Conservation (phyloP, 1,140 invertebrate genomes). For the Aphaenogaster floridana region DNA sequence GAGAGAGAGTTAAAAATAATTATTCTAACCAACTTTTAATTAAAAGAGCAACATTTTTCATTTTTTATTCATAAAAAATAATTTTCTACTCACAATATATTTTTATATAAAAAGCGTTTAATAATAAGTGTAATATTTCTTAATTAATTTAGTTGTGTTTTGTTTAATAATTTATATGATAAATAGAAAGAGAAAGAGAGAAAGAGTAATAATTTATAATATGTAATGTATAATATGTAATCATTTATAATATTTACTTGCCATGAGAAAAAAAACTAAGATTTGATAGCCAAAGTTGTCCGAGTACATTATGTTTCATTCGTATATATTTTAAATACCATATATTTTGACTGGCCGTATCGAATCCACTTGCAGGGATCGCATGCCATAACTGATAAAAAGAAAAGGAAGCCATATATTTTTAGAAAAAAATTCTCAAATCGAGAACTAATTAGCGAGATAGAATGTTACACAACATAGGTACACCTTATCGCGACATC, state of each 20-base stretch:
- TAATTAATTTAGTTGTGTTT: background rate
- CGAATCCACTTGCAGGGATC: too few species aligned
- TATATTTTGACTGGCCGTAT: too few species aligned
- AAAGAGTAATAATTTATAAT: background rate
- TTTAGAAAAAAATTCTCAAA: background rate
- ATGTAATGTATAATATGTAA: background rate
- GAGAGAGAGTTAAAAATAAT: background rate
- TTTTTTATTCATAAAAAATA: background rate
- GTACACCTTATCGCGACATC: background rate
- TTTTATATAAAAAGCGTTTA: background rate
- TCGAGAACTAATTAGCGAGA: constrained; percentile 22
- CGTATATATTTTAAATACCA: constrained; percentile 1
- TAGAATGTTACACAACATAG: background rate
- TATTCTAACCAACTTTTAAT: background rate
- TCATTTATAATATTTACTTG: background rate
- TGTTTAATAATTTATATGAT: background rate
- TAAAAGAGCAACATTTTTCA: background rate
- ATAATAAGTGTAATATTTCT: background rate
- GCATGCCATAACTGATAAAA: too few species aligned
- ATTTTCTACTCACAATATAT: background rate
- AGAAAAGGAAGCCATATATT: too few species aligned
- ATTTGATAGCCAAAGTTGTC: background rate
- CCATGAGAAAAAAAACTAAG: background rate
- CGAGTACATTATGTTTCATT: background rate
- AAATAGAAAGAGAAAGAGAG: background rate